Percentiles rank a stretch among this genome's conserved stretches.
Conservation (phyloP, 2,888 invertebrate genomes). For the Morpho helenor region DNA sequence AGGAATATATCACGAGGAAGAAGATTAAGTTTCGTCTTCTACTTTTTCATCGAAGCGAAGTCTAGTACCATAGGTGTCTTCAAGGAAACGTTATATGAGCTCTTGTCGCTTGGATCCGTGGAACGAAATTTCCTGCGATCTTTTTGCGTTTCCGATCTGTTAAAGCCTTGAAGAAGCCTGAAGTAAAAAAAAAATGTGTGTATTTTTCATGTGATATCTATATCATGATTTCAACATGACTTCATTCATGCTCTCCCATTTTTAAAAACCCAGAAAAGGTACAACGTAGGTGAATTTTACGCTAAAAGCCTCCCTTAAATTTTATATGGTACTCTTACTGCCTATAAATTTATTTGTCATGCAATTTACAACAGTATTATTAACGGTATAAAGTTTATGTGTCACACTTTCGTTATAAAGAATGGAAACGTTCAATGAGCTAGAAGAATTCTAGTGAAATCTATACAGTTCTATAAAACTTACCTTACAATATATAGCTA, state of each 20-base stretch:
- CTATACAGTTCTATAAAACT: neutral
- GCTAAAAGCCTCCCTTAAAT: constrained; percentile 13
- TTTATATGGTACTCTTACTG: constrained; percentile 11
- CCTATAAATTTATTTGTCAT: constrained; percentile 7
- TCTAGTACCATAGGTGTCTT: too few species aligned
- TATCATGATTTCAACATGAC: too few species aligned
- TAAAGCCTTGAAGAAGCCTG: too few species aligned
- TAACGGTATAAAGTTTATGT: neutral
- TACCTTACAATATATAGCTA: neutral
- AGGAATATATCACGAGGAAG: too few species aligned
- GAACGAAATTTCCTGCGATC: too few species aligned
- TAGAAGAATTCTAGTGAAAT: neutral
- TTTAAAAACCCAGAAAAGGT: constrained; percentile 4
- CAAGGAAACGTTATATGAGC: too few species aligned
- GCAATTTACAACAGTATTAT: neutral
- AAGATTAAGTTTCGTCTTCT: too few species aligned
- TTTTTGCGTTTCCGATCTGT: too few species aligned
- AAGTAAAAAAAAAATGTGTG: too few species aligned
- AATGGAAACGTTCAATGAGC: constrained; percentile 2
- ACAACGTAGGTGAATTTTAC: constrained; percentile 6
- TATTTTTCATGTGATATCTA: too few species aligned
- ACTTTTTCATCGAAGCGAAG: too few species aligned
- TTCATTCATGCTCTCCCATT: neutral
- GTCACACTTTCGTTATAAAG: neutral
- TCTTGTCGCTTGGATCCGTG: too few species aligned